Conservation (phyloP, 2,113 vertebrate species). For the Lontra canadensis region DNA sequence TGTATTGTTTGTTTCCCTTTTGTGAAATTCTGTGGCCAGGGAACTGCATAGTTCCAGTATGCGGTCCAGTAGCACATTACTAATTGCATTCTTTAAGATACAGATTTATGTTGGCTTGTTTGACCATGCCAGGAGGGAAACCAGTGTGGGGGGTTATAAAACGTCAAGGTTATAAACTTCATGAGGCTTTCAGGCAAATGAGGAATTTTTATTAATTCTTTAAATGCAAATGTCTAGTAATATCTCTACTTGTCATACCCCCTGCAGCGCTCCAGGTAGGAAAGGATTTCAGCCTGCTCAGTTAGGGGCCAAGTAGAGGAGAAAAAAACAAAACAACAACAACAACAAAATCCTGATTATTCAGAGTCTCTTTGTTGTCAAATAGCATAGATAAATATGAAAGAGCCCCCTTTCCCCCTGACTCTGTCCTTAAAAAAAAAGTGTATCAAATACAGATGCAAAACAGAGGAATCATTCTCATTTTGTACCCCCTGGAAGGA, state of each 20-base stretch:
- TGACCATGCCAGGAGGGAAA: conserved; percentile 77
- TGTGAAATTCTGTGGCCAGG: conserved; percentile 77
- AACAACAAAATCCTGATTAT: background rate
- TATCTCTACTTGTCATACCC: conserved; percentile 79
- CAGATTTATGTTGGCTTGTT: conserved; percentile 80
- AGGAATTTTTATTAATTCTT: conserved; percentile 91
- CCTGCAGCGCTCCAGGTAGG: conserved; percentile 75
- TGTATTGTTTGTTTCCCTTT: conserved; percentile 83
- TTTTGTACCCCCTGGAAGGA: background rate
- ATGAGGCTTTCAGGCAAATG: conserved; percentile 74
- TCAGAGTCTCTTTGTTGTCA: background rate
- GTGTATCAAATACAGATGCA: background rate
- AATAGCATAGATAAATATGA: background rate
- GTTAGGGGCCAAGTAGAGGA: conserved; percentile 28
- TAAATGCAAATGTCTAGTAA: conserved; percentile 85
- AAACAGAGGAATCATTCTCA: background rate
- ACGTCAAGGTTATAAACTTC: conserved; percentile 85
- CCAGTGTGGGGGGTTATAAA: conserved; percentile 80
- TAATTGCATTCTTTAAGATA: conserved; percentile 85
- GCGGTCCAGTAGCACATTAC: conserved; percentile 72
- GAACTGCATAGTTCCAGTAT: conserved; percentile 77
- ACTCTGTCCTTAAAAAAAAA: background rate
- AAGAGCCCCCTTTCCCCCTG: background rate
- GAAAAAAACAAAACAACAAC: background rate
- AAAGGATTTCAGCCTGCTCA: conserved; percentile 45